phyloP scores from a whole-genome alignment of 1,140 invertebrate species.

The Aphidius ervi region DNA sequence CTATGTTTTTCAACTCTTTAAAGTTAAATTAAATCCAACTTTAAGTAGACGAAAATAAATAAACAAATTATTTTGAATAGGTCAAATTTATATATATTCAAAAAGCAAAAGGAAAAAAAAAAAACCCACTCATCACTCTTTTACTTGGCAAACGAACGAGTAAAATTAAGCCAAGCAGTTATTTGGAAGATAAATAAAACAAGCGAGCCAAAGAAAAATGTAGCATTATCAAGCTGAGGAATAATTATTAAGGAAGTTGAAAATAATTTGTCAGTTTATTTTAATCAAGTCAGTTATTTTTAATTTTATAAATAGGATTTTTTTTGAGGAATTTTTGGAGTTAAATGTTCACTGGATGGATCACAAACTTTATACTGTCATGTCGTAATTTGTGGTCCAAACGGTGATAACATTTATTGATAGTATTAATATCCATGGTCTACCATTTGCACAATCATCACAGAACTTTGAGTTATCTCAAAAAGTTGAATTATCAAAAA shows the following conservation, averaged over 20 bases:
- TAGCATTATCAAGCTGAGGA: too few relatives aligned
- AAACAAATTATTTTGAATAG: too few relatives aligned
- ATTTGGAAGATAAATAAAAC: too few relatives aligned
- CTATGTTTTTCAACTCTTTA: too few relatives aligned
- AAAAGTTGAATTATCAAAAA: constrained; percentile 22
- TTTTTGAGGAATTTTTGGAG: constrained; percentile 26
- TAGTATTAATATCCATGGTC: constrained; percentile 39
- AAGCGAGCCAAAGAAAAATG: too few relatives aligned
- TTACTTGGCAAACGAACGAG: too few relatives aligned
- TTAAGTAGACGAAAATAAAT: too few relatives aligned
- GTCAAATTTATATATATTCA: background rate
- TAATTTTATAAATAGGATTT: background rate
- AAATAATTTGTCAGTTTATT: background rate
- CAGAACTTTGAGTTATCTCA: constrained; percentile 55
- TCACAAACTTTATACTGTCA: constrained; percentile 27
- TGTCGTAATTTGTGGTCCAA: constrained; percentile 36
- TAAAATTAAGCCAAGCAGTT: too few relatives aligned
- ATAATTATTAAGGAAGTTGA: background rate
- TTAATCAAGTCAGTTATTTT: background rate
- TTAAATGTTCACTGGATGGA: constrained; percentile 33
- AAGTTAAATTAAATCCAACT: too few relatives aligned
- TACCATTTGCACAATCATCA: constrained; percentile 54
- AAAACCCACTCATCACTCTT: too few relatives aligned
- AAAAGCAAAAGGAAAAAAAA: too few relatives aligned
- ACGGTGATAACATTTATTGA: constrained; percentile 30